Percentiles rank a stretch among this genome's conserved stretches.
Conservation (phyloP, 2,888 invertebrate genomes). For the Volucella bombylans region DNA sequence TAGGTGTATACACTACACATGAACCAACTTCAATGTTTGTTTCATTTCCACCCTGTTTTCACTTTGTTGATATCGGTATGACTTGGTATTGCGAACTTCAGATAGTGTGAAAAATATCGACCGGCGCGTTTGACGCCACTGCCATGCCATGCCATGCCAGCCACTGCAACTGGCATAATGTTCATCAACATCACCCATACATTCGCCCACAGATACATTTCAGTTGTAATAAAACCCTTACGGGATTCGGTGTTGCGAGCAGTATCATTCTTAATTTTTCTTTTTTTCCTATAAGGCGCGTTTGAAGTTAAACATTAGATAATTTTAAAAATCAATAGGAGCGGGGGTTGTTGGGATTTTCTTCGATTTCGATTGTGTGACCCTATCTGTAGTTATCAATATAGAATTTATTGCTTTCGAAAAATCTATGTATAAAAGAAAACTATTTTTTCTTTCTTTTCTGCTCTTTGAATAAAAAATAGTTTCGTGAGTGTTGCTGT, state of each 20-base stretch:
- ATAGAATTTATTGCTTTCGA: conserved; percentile 9
- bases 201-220: conserved; percentile 67
- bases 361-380: conserved; percentile 41
- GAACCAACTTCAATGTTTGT: conserved; percentile 17
- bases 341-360: conserved; percentile 59
- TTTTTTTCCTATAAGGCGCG: no score
- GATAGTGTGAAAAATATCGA: conserved; percentile 58
- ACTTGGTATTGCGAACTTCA: conserved; percentile 36
- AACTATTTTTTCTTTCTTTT: conserved; percentile 40
- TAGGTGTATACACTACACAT: background rate
- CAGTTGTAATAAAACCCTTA: conserved; percentile 63
- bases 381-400: conserved; percentile 56
- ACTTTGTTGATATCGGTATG: conserved; percentile 26
- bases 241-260: conserved; percentile 49
- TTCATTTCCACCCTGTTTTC: conserved; percentile 2
- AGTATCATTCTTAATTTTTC: background rate
- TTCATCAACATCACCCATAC: conserved; percentile 49
- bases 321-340: conserved; percentile 27
- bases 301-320: conserved; percentile 25
- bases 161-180: conserved; percentile 23
- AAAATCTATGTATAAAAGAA: conserved; percentile 65
- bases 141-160: conserved; percentile 10
- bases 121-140: conserved; percentile 55
- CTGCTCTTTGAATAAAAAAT: conserved; percentile 44
- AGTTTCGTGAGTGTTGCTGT: conserved; percentile 57